phyloP scores from a whole-genome alignment of 2,888 invertebrate species.

The Diarsia mendica region DNA sequence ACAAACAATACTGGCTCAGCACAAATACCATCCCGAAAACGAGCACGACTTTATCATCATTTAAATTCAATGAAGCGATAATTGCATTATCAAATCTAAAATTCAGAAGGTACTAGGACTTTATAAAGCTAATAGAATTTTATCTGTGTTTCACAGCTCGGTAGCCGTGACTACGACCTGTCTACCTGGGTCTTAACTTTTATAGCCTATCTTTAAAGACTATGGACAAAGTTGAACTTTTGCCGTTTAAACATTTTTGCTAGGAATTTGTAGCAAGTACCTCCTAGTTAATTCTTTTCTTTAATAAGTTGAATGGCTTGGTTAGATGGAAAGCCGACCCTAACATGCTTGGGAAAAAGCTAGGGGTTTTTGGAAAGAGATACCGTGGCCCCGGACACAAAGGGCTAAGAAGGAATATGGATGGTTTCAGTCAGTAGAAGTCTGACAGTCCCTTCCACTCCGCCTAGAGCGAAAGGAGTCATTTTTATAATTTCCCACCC shows the following conservation, averaged over 20 bases:
- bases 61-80: slow-evolving; percentile 33
- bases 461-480: too few species aligned
- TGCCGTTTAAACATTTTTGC: slow-evolving; percentile 26
- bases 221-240: slow-evolving; percentile 13
- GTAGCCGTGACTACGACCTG: slow-evolving; percentile 17
- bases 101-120: slow-evolving; percentile 14
- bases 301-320: too few species aligned
- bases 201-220: slow-evolving; percentile 31
- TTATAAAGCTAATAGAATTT: slow-evolving; percentile 34
- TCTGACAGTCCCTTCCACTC: too few species aligned
- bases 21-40: background rate
- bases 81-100: slow-evolving; percentile 30
- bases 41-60: background rate
- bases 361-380: too few species aligned
- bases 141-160: slow-evolving; percentile 46
- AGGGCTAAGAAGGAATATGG: too few species aligned
- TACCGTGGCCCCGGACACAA: too few species aligned
- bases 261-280: slow-evolving; percentile 6
- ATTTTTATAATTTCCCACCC: too few species aligned
- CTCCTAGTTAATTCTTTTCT: too few species aligned
- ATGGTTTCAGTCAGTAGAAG: too few species aligned
- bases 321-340: too few species aligned
- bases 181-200: slow-evolving; percentile 35
- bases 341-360: too few species aligned
- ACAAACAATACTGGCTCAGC: background rate